Conservation (phyloP, 2,113 vertebrate genomes). For the Sinocyclocheilus anshuiensis region DNA sequence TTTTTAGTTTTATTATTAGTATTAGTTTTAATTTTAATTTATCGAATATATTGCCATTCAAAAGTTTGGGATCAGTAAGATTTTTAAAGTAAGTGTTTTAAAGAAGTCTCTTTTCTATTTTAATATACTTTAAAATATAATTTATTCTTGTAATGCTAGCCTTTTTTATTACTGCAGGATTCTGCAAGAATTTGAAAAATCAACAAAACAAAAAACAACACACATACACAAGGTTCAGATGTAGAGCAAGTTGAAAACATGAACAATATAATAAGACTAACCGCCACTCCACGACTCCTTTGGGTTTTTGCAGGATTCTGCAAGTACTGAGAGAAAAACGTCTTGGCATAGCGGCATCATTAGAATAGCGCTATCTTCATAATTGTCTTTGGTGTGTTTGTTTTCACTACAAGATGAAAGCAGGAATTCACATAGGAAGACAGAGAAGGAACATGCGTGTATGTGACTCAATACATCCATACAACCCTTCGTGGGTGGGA, state of each 20-base stretch:
- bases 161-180: neutral
- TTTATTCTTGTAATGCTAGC: too few species aligned
- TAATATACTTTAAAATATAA: too few species aligned
- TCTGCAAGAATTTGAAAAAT: neutral
- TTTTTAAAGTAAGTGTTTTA: too few species aligned
- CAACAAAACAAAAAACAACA: neutral
- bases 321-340: neutral
- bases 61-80: too few species aligned
- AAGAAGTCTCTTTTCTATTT: too few species aligned
- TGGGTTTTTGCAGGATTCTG: neutral
- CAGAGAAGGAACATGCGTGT: neutral
- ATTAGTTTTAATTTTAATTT: too few species aligned
- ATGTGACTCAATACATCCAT: constrained; percentile 1
- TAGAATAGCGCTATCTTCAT: neutral
- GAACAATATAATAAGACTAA: neutral
- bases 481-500: constrained; percentile 6
- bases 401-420: constrained; percentile 7
- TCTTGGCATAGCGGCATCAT: neutral
- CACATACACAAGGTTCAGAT: neutral
- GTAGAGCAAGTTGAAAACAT: neutral
- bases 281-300: neutral
- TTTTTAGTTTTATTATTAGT: too few species aligned
- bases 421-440: neutral
- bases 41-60: too few species aligned
- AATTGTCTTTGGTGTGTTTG: neutral